Evolutionary conservation across 1,140 invertebrate genomes (phyloP).

Genomic region (Coptotermes formosanus): DNA sequence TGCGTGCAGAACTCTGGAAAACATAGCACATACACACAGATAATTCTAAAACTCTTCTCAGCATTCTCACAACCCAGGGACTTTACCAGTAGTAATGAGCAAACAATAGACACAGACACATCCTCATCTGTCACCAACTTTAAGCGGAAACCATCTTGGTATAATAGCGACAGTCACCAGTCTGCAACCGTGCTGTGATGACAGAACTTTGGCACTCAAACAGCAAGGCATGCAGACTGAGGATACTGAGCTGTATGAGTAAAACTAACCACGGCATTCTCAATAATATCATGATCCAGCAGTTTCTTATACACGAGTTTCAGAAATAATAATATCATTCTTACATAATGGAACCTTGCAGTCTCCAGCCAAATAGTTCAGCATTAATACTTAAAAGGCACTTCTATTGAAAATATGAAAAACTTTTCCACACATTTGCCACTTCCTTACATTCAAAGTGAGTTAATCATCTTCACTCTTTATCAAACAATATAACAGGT

Average conservation of each 20-base stretch:
- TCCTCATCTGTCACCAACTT: neutral
- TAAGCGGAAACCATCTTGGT: neutral
- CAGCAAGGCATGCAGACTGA: neutral
- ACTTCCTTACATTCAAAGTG: neutral
- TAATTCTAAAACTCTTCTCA: neutral
- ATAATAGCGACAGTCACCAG: neutral
- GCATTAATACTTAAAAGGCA: neutral
- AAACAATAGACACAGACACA: neutral
- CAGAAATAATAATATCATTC: neutral
- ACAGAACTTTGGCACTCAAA: neutral
- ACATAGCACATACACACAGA: neutral
- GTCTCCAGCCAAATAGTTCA: neutral
- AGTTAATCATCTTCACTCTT: neutral
- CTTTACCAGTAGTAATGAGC: neutral
- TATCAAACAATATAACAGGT: neutral
- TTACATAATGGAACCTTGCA: neutral
- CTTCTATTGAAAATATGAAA: neutral
- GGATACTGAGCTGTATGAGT: neutral
- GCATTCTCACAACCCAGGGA: neutral
- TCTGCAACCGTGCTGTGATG: neutral
- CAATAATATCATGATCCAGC: neutral
- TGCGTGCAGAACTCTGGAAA: conserved; percentile 11
- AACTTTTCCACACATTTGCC: neutral
- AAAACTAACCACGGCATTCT: neutral
- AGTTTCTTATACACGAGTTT: neutral